Evolutionary conservation across 2,113 vertebrate species (phyloP).

Genomic region (Atractosteus spatula): DNA sequence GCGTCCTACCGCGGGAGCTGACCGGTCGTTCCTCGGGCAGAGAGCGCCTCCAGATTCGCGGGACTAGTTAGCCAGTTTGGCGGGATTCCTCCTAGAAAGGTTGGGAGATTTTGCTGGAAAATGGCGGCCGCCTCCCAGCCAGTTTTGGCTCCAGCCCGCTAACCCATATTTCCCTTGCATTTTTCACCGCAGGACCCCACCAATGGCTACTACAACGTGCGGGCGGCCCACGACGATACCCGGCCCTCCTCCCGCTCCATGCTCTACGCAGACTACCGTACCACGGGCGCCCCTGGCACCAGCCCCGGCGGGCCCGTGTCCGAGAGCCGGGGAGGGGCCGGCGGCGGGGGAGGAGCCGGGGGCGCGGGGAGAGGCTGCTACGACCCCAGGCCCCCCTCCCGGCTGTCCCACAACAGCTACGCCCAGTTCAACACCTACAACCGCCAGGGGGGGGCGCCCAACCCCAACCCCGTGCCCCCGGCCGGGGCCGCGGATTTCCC

Average conservation of each 20-base stretch:
- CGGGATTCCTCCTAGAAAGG: too few relatives aligned
- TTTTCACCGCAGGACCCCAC: constrained; percentile 78
- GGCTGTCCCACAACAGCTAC: constrained; percentile 87
- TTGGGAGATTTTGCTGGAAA: too few relatives aligned
- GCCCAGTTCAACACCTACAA: constrained; percentile 85
- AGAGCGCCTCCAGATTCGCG: too few relatives aligned
- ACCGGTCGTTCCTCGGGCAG: too few relatives aligned
- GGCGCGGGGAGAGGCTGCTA: constrained; percentile 67
- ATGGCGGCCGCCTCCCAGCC: too few relatives aligned
- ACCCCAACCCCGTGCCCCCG: constrained; percentile 50
- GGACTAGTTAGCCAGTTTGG: too few relatives aligned
- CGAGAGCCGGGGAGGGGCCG: constrained; percentile 47
- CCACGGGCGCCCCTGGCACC: constrained; percentile 57
- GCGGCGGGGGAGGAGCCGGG: constrained; percentile 40
- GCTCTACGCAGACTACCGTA: constrained; percentile 83
- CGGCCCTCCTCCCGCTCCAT: constrained; percentile 76
- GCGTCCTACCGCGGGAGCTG: too few relatives aligned
- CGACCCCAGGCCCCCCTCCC: constrained; percentile 79
- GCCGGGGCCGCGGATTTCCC: constrained; percentile 61
- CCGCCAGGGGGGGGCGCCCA: constrained; percentile 53
- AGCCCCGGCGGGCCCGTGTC: constrained; percentile 59
- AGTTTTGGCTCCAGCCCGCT: too few relatives aligned
- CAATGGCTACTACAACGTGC: constrained; percentile 94
- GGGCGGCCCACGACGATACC: constrained; percentile 81
- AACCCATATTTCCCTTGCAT: neutral